These are phyloP conservation scores for Tachyglossus aculeatus DNA, from an alignment of 2,797 vertebrate species.

Conservation along the genomic window DNA sequence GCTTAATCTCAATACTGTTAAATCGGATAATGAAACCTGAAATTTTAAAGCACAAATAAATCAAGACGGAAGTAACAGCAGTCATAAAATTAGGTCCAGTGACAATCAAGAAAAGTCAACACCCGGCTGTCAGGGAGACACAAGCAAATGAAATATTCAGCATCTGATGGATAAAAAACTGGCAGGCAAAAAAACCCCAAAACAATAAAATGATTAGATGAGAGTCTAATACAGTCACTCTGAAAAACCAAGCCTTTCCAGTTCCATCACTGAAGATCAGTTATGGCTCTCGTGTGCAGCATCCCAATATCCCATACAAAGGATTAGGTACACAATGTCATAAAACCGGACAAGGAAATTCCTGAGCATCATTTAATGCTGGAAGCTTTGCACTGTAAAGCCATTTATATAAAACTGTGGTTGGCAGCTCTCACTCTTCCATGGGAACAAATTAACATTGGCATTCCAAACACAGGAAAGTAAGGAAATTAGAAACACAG, in stretches of 20 bases:
- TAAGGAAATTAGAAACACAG: slow-evolving; percentile 84
- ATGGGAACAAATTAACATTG: slow-evolving; percentile 85
- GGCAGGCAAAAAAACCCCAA: slow-evolving; percentile 30
- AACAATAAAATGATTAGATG: slow-evolving; percentile 4
- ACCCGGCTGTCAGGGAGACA: background rate
- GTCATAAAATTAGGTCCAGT: background rate
- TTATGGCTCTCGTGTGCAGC: slow-evolving; percentile 33
- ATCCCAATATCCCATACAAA: slow-evolving; percentile 47
- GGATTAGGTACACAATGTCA: slow-evolving; percentile 71
- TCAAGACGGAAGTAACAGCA: background rate
- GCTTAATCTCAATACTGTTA: background rate
- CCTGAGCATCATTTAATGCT: slow-evolving; percentile 66
- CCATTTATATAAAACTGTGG: slow-evolving; percentile 77
- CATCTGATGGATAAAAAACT: background rate
- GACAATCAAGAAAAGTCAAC: background rate
- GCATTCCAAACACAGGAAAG: slow-evolving; percentile 84
- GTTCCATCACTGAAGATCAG: slow-evolving; percentile 43
- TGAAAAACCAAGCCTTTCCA: slow-evolving; percentile 1
- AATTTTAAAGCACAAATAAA: slow-evolving; percentile 32
- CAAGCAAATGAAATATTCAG: background rate
- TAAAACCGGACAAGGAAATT: slow-evolving; percentile 64
- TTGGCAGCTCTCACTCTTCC: slow-evolving; percentile 76
- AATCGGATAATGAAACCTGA: slow-evolving; percentile 24
- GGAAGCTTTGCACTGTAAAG: slow-evolving; percentile 67
- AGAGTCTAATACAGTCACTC: slow-evolving; percentile 16